Conservation (phyloP, 1,140 invertebrate species). For the Microplitis demolitor region DNA sequence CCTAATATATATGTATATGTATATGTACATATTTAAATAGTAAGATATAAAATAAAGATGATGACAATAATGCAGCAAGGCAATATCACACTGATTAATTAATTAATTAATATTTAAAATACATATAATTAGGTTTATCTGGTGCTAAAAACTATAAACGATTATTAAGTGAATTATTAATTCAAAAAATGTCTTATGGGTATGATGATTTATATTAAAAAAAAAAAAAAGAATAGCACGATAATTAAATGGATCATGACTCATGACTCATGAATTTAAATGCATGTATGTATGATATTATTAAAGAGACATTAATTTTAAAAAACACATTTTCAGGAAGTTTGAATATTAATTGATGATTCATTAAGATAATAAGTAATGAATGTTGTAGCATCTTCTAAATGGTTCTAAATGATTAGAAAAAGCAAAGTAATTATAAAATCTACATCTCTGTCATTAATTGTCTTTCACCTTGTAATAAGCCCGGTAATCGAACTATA, state of each 20-base stretch:
- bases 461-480: slow-evolving; percentile 42
- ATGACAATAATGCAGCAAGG: slow-evolving; percentile 11
- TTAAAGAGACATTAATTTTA: slow-evolving; percentile 1
- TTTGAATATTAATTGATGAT: slow-evolving; percentile 1
- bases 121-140: not conserved
- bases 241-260: no score
- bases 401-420: slow-evolving; percentile 15
- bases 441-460: slow-evolving; percentile 18
- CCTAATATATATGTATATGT: no score
- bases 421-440: slow-evolving; percentile 4
- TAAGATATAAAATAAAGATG: not conserved
- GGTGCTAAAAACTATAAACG: not conserved
- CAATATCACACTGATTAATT: slow-evolving; percentile 7
- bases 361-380: not conserved
- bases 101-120: not conserved
- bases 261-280: no score
- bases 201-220: not conserved
- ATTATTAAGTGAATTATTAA: not conserved
- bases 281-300: not conserved
- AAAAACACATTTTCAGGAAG: not conserved
- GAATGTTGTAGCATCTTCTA: not conserved
- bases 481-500: slow-evolving; percentile 43
- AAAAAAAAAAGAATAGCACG: no score
- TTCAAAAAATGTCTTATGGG: not conserved
- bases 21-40: not conserved